Evolutionary conservation across 2,113 vertebrate species (phyloP).

Genomic region (Apus apus): DNA sequence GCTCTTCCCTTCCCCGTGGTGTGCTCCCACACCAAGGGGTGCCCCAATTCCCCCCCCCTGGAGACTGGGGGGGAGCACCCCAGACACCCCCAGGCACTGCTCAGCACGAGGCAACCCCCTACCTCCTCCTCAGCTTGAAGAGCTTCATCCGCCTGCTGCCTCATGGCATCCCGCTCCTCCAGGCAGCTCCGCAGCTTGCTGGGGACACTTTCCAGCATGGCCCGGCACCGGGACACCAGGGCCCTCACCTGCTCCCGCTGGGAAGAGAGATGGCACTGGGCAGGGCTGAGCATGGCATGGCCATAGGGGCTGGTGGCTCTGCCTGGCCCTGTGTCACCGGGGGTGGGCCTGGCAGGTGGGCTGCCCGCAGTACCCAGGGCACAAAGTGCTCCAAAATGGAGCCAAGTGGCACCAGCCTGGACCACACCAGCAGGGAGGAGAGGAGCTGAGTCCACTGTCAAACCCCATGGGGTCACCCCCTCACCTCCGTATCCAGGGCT

Average conservation of each 20-base stretch:
- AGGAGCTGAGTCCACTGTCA: neutral
- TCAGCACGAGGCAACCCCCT: neutral
- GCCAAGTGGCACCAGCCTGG: fast-evolving
- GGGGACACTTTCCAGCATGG: slow-evolving; percentile 65
- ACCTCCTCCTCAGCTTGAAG: slow-evolving; percentile 56
- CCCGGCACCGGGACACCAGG: slow-evolving; percentile 71
- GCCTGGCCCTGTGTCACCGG: neutral
- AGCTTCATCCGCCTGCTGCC: slow-evolving; percentile 72
- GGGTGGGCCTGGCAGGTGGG: neutral
- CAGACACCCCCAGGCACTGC: neutral
- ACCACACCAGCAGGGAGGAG: fast-evolving
- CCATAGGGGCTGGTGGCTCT: neutral
- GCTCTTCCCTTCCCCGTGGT: neutral
- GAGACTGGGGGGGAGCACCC: fast-evolving
- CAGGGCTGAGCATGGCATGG: neutral
- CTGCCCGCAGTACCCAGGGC: neutral
- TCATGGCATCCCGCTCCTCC: slow-evolving; percentile 75
- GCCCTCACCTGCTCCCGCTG: slow-evolving; percentile 62
- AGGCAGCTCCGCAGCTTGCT: slow-evolving; percentile 74
- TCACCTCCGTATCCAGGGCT: slow-evolving; percentile 66
- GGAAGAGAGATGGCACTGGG: neutral
- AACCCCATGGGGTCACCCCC: fast-evolving
- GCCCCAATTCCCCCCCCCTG: neutral
- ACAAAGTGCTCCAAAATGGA: fast-evolving
- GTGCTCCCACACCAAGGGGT: neutral